These are phyloP conservation scores for Aleiodes leptofemur DNA, from an alignment of 2,888 invertebrate genomes.

Conservation along the genomic window DNA sequence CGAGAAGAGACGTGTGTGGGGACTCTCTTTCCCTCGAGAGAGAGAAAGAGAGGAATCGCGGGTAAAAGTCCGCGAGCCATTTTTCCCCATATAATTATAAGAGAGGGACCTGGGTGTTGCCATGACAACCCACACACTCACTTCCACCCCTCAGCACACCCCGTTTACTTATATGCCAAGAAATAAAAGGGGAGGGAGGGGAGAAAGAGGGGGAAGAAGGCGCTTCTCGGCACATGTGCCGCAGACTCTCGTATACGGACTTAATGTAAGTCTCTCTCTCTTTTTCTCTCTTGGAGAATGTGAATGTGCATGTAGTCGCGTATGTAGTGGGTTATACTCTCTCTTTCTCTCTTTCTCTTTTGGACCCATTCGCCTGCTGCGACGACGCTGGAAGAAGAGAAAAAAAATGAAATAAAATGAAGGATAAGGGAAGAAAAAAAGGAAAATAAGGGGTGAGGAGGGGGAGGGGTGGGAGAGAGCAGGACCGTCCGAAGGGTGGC, in stretches of 20 bases:
- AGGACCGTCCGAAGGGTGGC: conserved; percentile 38
- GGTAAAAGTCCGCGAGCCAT: conserved; percentile 75
- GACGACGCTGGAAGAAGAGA: conserved; percentile 29
- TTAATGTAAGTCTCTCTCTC: conserved; percentile 46
- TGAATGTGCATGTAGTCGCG: conserved; percentile 34
- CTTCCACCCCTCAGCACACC: conserved; percentile 42
- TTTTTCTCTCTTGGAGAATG: conserved; percentile 44
- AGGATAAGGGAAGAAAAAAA: conserved; percentile 4
- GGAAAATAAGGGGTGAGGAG: conserved; percentile 28
- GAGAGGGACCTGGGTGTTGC: conserved; percentile 73
- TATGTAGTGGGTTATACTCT: conserved; percentile 30
- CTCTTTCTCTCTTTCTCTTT: not conserved
- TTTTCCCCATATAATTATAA: conserved; percentile 75
- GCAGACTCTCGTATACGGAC: conserved; percentile 37
- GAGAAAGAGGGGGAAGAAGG: conserved; percentile 34
- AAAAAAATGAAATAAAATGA: conserved; percentile 25
- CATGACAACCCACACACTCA: conserved; percentile 71
- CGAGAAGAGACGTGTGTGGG: conserved; percentile 44
- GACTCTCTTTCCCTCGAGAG: conserved; percentile 21
- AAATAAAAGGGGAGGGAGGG: conserved; percentile 19
- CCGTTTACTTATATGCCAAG: conserved; percentile 72
- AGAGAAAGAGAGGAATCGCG: conserved; percentile 51
- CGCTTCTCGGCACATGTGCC: conserved; percentile 56
- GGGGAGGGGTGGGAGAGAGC: conserved; percentile 10
- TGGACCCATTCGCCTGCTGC: conserved; percentile 39